These are phyloP conservation scores for Desmophyllum pertusum DNA, from an alignment of 92 coral and sea anemone species.

Conservation along the genomic window DNA sequence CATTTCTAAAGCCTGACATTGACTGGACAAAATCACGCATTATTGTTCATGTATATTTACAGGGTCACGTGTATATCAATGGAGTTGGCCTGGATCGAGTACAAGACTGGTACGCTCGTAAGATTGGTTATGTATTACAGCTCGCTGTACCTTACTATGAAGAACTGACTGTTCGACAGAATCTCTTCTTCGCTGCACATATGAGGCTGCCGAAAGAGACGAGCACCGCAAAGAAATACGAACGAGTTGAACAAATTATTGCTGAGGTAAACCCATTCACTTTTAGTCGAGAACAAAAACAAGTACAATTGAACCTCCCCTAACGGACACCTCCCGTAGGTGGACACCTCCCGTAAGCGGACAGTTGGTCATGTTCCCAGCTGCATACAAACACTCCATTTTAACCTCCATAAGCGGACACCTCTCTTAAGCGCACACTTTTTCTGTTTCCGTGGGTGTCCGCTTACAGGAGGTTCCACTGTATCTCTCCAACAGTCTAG, in stretches of 20 bases:
- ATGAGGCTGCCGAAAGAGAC: slow-evolving; percentile 57
- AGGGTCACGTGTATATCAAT: slow-evolving; percentile 70
- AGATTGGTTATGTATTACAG: slow-evolving; percentile 70
- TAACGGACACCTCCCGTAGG: too few relatives aligned
- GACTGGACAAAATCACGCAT: neutral
- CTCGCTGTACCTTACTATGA: slow-evolving; percentile 75
- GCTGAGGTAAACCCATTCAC: slow-evolving; percentile 49
- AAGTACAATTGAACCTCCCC: too few relatives aligned
- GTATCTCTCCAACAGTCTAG: too few relatives aligned
- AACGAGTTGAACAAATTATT: slow-evolving; percentile 70
- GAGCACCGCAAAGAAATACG: slow-evolving; percentile 52
- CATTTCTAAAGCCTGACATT: too few relatives aligned
- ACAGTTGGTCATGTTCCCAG: too few relatives aligned
- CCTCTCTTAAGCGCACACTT: too few relatives aligned
- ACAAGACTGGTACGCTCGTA: slow-evolving; percentile 67
- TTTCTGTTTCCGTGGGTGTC: too few relatives aligned
- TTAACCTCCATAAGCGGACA: too few relatives aligned
- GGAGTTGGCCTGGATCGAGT: slow-evolving; percentile 61
- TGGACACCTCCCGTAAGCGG: too few relatives aligned
- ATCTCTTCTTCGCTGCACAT: slow-evolving; percentile 67
- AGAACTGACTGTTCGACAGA: slow-evolving; percentile 68
- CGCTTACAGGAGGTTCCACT: too few relatives aligned
- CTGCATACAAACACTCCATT: too few relatives aligned
- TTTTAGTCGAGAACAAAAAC: neutral
- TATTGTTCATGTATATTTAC: neutral